phyloP scores from a whole-genome alignment of 1,140 invertebrate species.

The Armadillidium nasatum region DNA sequence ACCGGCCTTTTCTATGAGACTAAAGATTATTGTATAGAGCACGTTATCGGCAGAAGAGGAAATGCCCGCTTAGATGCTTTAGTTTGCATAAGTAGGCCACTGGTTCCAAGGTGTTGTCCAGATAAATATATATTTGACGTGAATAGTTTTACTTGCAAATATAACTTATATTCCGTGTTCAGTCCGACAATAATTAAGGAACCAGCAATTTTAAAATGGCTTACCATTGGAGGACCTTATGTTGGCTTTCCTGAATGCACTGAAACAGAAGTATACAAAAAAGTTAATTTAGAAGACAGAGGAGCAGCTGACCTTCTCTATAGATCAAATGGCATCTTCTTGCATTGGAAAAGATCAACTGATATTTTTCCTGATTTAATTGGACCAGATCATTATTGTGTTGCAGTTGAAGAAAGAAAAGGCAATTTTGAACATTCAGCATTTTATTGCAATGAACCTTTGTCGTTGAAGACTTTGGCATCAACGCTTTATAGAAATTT shows the following conservation, averaged over 20 bases:
- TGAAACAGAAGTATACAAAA: not conserved
- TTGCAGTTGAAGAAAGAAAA: not conserved
- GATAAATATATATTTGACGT: not conserved
- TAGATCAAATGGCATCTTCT: not conserved
- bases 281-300: not conserved
- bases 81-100: not conserved
- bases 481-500: not conserved
- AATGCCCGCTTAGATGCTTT: not conserved
- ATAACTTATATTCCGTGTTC: not conserved
- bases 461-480: not conserved
- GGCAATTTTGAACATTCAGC: not conserved
- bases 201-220: slow-evolving; percentile 3
- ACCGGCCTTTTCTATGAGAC: not conserved
- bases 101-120: not conserved
- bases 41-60: not conserved
- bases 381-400: not conserved
- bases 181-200: not conserved
- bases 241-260: not conserved
- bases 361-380: not conserved
- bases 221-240: not conserved
- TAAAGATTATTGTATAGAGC: not conserved
- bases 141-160: not conserved
- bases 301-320: not conserved
- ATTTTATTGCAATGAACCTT: not conserved
- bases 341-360: not conserved